Conservation (phyloP, 1,140 invertebrate genomes). For the Caenorhabditis tropicalis region DNA sequence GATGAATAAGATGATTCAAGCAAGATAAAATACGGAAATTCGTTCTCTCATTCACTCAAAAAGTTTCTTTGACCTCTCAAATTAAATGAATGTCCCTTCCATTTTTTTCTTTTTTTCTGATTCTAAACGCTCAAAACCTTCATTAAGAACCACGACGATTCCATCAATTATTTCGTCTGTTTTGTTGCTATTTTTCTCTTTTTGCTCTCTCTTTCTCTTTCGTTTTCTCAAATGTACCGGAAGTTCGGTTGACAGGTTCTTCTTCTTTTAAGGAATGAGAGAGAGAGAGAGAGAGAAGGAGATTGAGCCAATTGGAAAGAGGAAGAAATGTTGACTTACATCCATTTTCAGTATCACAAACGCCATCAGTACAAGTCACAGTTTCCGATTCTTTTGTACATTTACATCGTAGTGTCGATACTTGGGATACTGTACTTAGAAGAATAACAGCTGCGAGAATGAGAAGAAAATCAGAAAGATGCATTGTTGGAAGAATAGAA, state of each 20-base stretch:
- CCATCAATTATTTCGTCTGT: neutral
- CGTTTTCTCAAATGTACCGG: constrained; percentile 8
- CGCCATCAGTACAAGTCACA: constrained; percentile 49
- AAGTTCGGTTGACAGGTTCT: constrained; percentile 27
- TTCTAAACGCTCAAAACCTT: neutral
- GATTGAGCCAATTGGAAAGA: constrained; percentile 21
- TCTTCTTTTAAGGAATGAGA: neutral
- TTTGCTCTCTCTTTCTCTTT: neutral
- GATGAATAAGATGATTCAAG: too few relatives aligned
- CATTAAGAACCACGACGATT: neutral
- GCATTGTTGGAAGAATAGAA: neutral
- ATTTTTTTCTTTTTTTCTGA: neutral
- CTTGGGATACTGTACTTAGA: neutral
- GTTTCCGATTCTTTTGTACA: constrained; percentile 56
- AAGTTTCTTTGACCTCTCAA: too few relatives aligned
- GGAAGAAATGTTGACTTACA: constrained; percentile 44
- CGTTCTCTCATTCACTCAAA: too few relatives aligned
- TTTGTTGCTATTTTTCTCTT: neutral
- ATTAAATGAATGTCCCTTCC: neutral
- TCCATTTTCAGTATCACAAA: constrained; percentile 52
- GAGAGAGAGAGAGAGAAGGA: neutral
- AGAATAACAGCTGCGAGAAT: neutral
- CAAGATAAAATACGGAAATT: too few relatives aligned
- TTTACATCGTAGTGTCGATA: constrained; percentile 39
- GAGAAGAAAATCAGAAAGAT: neutral